Conservation (phyloP, 2,888 invertebrate genomes). For the Leptothorax acervorum region DNA sequence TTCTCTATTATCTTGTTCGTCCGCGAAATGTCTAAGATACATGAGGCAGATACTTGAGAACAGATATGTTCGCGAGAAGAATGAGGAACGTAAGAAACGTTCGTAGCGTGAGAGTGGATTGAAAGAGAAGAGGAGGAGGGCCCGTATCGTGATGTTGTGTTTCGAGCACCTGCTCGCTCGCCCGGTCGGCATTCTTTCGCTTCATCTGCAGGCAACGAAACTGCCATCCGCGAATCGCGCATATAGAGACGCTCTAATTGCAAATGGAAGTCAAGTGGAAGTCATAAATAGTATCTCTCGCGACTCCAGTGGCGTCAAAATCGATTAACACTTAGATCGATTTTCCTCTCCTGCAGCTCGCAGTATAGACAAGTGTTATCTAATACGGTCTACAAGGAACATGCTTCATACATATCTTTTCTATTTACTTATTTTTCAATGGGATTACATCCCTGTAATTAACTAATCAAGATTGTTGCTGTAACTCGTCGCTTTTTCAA, state of each 20-base stretch:
- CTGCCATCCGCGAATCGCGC: conserved; percentile 51
- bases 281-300: conserved; percentile 19
- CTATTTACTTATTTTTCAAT: not conserved
- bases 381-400: not conserved
- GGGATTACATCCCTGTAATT: not conserved
- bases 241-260: conserved; percentile 53
- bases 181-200: conserved; percentile 65
- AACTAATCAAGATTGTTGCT: not conserved
- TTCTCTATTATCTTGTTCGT: not conserved
- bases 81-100: conserved; percentile 3
- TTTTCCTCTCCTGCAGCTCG: not conserved
- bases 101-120: conserved; percentile 21
- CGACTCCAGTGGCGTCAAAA: conserved; percentile 4
- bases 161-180: conserved; percentile 62
- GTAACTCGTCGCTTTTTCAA: not conserved
- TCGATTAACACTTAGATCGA: conserved; percentile 45
- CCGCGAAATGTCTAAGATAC: conserved; percentile 5
- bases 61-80: not conserved
- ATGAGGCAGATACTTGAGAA: conserved; percentile 1
- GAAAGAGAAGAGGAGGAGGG: conserved; percentile 36
- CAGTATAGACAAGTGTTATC: not conserved
- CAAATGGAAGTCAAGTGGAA: conserved; percentile 28
- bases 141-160: conserved; percentile 54
- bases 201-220: conserved; percentile 63
- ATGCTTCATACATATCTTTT: not conserved